Evolutionary conservation across 64 coral and sea anemone genomes (phyloP).

Genomic region (Exaiptasia diaphana): DNA sequence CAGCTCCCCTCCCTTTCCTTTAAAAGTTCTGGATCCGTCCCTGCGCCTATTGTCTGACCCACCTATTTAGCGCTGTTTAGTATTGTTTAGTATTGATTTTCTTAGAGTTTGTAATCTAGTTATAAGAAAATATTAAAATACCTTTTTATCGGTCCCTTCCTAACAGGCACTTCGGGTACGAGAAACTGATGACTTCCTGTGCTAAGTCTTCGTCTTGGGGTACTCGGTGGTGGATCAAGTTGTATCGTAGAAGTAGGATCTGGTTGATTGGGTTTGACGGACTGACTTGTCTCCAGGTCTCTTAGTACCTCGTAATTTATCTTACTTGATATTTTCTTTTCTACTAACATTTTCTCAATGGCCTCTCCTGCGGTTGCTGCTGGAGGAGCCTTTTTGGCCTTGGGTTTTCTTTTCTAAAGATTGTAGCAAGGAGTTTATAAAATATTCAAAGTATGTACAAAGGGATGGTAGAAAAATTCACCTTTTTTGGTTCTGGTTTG

Average conservation of each 20-base stretch:
- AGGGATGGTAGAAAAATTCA: background rate
- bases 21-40: too few species aligned
- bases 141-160: slow-evolving; percentile 70
- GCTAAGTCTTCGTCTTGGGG: too few species aligned
- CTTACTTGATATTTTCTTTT: slow-evolving; percentile 96
- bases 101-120: too few species aligned
- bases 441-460: background rate
- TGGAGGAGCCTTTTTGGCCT: slow-evolving; percentile 59
- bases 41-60: too few species aligned
- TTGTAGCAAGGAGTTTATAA: background rate
- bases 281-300: slow-evolving; percentile 84
- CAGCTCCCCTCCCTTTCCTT: too few species aligned
- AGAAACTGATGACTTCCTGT: slow-evolving; percentile 44
- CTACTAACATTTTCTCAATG: slow-evolving; percentile 98
- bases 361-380: slow-evolving; percentile 89
- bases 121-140: too few species aligned
- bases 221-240: background rate
- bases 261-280: slow-evolving; percentile 42
- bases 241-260: background rate
- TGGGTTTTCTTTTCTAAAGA: slow-evolving; percentile 77
- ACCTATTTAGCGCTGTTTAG: too few species aligned
- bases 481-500: slow-evolving; percentile 88
- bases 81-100: too few species aligned
- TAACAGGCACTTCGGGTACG: slow-evolving; percentile 53
- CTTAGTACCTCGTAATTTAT: slow-evolving; percentile 97